These are phyloP conservation scores for Corythucha ciliata DNA, from an alignment of 2,888 invertebrate genomes.

Conservation along the genomic window DNA sequence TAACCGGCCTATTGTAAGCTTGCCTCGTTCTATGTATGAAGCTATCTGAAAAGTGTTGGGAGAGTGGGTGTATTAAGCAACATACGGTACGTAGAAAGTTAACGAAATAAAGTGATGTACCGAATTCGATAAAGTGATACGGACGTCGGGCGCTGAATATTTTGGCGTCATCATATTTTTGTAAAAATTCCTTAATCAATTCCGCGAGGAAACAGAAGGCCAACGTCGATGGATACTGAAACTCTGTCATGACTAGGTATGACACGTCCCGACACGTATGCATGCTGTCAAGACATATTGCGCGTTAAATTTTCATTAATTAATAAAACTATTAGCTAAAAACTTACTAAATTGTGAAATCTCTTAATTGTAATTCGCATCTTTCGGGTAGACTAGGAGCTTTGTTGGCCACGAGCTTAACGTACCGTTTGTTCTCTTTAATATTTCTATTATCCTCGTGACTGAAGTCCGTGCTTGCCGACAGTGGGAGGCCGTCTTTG, in stretches of 20 bases:
- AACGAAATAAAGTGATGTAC: no score
- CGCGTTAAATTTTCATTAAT: not conserved
- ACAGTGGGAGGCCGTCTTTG: slow-evolving; percentile 40
- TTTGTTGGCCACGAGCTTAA: slow-evolving; percentile 40
- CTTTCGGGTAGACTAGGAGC: slow-evolving; percentile 40
- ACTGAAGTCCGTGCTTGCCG: slow-evolving; percentile 40
- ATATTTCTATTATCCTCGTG: slow-evolving; percentile 39
- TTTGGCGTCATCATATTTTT: slow-evolving; percentile 39
- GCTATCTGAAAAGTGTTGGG: slow-evolving; percentile 38
- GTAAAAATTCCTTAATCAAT: slow-evolving; percentile 42
- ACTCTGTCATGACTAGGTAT: slow-evolving; percentile 42
- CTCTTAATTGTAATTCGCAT: slow-evolving; percentile 40
- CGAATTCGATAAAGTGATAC: slow-evolving; percentile 44
- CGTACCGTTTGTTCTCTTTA: slow-evolving; percentile 39
- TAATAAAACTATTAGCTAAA: not conserved
- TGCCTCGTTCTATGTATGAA: slow-evolving; percentile 38
- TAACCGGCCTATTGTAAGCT: slow-evolving; percentile 39
- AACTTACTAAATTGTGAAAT: slow-evolving; percentile 42
- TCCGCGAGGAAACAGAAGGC: slow-evolving; percentile 44
- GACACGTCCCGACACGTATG: slow-evolving; percentile 40
- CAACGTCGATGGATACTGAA: slow-evolving; percentile 42
- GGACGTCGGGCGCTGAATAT: slow-evolving; percentile 41
- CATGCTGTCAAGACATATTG: slow-evolving; percentile 37
- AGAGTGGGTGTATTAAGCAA: no score
- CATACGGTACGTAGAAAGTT: no score